Percentiles rank a stretch among this genome's conserved stretches.
Evolutionary conservation across 2,113 vertebrate species (phyloP).

Genomic region (Trematomus loennbergii): DNA sequence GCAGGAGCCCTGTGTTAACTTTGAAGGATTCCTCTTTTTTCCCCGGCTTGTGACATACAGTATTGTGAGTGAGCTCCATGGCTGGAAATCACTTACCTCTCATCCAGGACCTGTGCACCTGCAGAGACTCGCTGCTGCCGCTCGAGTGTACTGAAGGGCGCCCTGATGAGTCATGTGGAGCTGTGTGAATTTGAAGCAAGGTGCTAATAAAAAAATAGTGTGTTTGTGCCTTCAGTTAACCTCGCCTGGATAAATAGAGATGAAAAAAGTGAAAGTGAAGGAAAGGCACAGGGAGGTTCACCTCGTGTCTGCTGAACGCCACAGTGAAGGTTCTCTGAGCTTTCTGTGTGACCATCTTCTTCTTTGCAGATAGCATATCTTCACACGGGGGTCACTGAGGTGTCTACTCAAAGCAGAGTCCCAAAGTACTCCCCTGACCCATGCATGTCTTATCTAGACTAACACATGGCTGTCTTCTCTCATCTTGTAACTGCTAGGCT

Average conservation of each 20-base stretch:
- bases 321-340: slow-evolving; percentile 48
- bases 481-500: slow-evolving; percentile 56
- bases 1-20: neutral
- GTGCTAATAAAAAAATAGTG: slow-evolving; percentile 22
- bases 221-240: slow-evolving; percentile 57
- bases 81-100: slow-evolving; percentile 48
- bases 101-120: slow-evolving; percentile 38
- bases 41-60: neutral
- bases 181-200: slow-evolving; percentile 47
- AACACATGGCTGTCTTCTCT: slow-evolving; percentile 64
- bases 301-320: slow-evolving; percentile 23
- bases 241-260: slow-evolving; percentile 63
- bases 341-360: slow-evolving; percentile 61
- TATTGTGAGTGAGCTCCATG: slow-evolving; percentile 1
- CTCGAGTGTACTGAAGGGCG: slow-evolving; percentile 43
- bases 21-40: neutral
- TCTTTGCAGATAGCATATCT: slow-evolving; percentile 75
- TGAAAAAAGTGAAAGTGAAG: slow-evolving; percentile 57
- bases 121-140: slow-evolving; percentile 25
- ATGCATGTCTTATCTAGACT: slow-evolving; percentile 69
- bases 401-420: slow-evolving; percentile 56
- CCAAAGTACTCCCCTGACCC: slow-evolving; percentile 25
- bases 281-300: slow-evolving; percentile 29
- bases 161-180: slow-evolving; percentile 48
- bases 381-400: slow-evolving; percentile 61